Base-by-base conservation (phyloP, 1,140 invertebrate genomes). In the Zaprionus ornatus region DNA sequence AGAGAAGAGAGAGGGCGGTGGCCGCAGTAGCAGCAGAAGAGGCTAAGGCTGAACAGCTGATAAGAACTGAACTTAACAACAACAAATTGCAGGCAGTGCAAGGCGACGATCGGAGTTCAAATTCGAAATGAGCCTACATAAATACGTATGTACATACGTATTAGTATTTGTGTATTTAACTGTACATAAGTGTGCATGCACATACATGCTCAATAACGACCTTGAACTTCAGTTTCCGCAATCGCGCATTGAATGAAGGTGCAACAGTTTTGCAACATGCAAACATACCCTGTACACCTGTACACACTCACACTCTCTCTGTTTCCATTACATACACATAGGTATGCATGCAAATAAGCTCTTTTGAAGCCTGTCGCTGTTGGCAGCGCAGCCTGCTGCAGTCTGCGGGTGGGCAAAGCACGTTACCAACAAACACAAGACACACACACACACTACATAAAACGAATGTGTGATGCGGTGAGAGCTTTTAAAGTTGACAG, bases 211-310 rank as follows among this genome's bases (percentile, higher is more conserved):
- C 79, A 80, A 61, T 62, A 73, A 78, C 88, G 80, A 80, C 84
- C 84, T 88, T 87, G 84, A 88, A 87, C 84, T 84, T 87, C 70
- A 73, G 55, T 75, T 55, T 72, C 56, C 61, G 60, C 55, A 64
- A 63, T 69, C 35, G 60, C 42, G 21, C 60, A 50, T 78, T 62
- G 68, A 57, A 42, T 56, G 80, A 66, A 76, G 74, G 68, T 76
- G 74, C 67, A 76, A 71, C 74, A 71, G 61, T 62, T 76, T 57
- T 35, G 48, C 35, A 25, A 19, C 50, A 48, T 62, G 45, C 48
- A 72, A 21, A 54, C 27, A 45, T 52, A 70, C 40, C 40, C 4
- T 29, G 17, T 57, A 57, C 52, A 27, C 15, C n/a, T 12, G 25
- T 4, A 60, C 27, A 32, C 27, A 50, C 9, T 4, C 55, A 29